Percentiles rank a stretch among this genome's conserved stretches.
Evolutionary conservation across 2,888 invertebrate species (phyloP).

Genomic region (Syritta pipiens): DNA sequence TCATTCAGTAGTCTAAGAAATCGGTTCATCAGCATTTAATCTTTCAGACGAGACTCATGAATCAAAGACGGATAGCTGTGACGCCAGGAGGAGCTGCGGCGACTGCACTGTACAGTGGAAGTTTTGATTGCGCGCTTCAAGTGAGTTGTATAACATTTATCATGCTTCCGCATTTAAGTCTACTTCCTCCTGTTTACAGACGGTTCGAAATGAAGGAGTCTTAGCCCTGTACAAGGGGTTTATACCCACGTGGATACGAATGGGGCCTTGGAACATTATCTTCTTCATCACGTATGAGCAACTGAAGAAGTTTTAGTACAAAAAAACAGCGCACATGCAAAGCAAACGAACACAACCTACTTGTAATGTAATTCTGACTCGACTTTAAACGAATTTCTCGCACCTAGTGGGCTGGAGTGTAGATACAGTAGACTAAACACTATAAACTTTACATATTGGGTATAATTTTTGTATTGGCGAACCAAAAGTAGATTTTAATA

Average conservation of each 20-base stretch:
- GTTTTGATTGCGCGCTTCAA: conserved; percentile 89
- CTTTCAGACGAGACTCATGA: conserved; percentile 95
- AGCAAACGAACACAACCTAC: conserved; percentile 18
- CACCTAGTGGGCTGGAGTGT: conserved; percentile 10
- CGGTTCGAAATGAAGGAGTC: conserved; percentile 92
- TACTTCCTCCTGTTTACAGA: conserved; percentile 80
- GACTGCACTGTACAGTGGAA: conserved; percentile 86
- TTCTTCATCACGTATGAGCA: conserved; percentile 97
- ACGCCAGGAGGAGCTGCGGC: conserved; percentile 77
- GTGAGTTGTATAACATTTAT: conserved; percentile 78
- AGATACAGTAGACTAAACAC: conserved; percentile 13
- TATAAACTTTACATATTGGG: conserved; percentile 20
- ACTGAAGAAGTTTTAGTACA: conserved; percentile 85
- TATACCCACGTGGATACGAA: conserved; percentile 95
- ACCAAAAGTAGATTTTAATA: conserved; percentile 37
- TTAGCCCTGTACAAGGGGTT: conserved; percentile 96
- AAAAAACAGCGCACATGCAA: conserved; percentile 2
- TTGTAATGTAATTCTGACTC: conserved; percentile 8
- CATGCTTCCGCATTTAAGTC: background rate
- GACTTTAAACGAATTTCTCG: conserved; percentile 33
- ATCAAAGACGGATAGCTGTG: conserved; percentile 86
- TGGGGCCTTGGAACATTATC: conserved; percentile 98
- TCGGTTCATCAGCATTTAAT: too few species aligned
- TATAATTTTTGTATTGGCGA: conserved; percentile 39
- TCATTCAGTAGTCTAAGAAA: conserved; percentile 20